Evolutionary conservation across 1,140 invertebrate genomes (phyloP), one percentile per base, ranked within the genome.

Genomic region (Aleiodes sp.): DNA sequence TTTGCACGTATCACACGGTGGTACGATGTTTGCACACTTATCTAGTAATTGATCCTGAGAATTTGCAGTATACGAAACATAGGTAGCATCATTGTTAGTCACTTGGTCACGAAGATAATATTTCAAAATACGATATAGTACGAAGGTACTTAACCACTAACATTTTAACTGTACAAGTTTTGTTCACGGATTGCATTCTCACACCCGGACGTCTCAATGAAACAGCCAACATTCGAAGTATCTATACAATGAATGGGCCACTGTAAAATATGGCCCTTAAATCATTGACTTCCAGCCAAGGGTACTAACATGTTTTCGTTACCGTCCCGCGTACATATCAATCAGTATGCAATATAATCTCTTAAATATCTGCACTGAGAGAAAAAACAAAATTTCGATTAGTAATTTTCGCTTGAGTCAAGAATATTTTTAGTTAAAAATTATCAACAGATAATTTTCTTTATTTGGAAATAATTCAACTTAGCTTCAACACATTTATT

Each of bases 121-220:
- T 74, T 75, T 77, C 72, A 77, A 74, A 73, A 43, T n/a, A n/a
- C n/a, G 56, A 64, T 75, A 75, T 70, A 78, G 76, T 76, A 73
- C 65, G 59, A 75, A 70, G 67, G 65, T 70, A 41, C 10, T n/a
- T n/a, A 43, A 43, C 4, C 1, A 7, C 7, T 16, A 43, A n/a
- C 39, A 43, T 43, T 43, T 24, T 9, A 4, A 52, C 12, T 9
- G 19, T 21, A 24, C 21, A 4, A 52, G 16, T 52, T 21, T 52
- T 52, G 2, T 52, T 26, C 9, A 16, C 46, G 16, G 26, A 24
- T 52, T 52, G 46, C 65, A 16, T 74, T 70, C 73, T 76, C 70
- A 71, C 73, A 70, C 71, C 68, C 75, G 65, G 71, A 82, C 76
- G 75, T 83, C 78, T 80, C 77, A 83, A 84, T 81, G 82, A 81